A percentile compares a stretch with the other conserved stretches of the same genome.
phyloP scores from a whole-genome alignment of 2,888 invertebrate genomes.

The Noctua pronuba region DNA sequence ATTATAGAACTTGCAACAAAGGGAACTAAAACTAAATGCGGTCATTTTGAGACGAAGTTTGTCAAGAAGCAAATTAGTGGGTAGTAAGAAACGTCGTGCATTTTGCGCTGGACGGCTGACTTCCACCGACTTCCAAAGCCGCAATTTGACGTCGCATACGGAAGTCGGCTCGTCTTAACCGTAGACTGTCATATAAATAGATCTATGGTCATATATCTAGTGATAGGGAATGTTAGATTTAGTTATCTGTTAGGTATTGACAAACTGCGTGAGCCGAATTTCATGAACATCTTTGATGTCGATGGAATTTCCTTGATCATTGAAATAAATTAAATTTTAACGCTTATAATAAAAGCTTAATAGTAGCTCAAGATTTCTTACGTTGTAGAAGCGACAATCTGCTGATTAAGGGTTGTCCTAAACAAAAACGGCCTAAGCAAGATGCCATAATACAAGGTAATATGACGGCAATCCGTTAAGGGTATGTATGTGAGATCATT shows the following conservation, averaged over 20 bases:
- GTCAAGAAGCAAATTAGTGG: conserved; percentile 81
- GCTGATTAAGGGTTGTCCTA: neutral
- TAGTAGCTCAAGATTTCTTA: neutral
- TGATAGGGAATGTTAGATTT: neutral
- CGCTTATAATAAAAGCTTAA: neutral
- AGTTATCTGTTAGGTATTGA: neutral
- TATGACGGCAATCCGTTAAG: too few relatives aligned
- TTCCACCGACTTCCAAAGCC: conserved; percentile 35
- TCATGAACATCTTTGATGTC: too few relatives aligned
- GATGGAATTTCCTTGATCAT: neutral
- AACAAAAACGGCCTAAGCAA: neutral
- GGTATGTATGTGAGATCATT: too few relatives aligned
- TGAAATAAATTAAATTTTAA: too few relatives aligned
- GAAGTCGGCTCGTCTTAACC: conserved; percentile 24
- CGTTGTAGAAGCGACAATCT: neutral
- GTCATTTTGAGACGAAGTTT: conserved; percentile 77
- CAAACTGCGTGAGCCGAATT: neutral
- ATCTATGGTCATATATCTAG: too few relatives aligned
- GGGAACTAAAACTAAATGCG: conserved; percentile 72
- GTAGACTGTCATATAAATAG: neutral
- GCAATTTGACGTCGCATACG: conserved; percentile 41
- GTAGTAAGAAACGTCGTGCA: conserved; percentile 75
- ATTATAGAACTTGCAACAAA: conserved; percentile 69
- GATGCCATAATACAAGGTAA: neutral
- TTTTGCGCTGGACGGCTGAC: conserved; percentile 56